Evolutionary conservation across 2,113 vertebrate genomes (phyloP), one percentile per base, ranked within the genome.

Genomic region (Scatophagus argus): DNA sequence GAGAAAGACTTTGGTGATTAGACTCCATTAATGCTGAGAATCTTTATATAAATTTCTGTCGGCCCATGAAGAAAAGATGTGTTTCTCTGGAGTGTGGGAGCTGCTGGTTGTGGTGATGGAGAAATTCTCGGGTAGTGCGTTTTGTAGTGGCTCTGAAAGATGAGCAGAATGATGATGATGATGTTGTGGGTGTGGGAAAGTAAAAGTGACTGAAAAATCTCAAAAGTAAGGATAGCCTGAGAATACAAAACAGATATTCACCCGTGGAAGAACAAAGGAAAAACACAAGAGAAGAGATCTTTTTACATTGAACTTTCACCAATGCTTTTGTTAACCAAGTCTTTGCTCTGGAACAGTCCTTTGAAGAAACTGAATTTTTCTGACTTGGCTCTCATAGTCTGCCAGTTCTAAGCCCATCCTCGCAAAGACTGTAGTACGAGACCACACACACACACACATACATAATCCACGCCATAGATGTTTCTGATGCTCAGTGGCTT

Each of bases 401-500:
- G 12, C 23, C 29, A 29, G 13, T 67, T 43, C 44, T 7, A 46
- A 29, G 10, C 59, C 19, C 0, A 1, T 63, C 19, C 27, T 59
- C 19, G 49, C 21, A 76, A n/a, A 34, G 5, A 11, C 4, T 11
- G 12, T 4, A 5, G 23, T 5, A 39, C 32, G 12, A 61, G 25
- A 72, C 12, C 4, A 14, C 44, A 21, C 56, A 34, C 41, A 21
- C 56, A 34, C 41, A 51, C 47, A 59, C 38, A 59, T 11, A 23
- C 34, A 58, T 6, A 43, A 8, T 25, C 32, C 6, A 29, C 11
- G 39, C 29, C 65, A 55, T 34, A 23, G 59, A 74, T 55, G 64
- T 63, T 19, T 66, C 13, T 66, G 56, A 47, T 69, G 36, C 32
- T 56, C 64, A 81, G 51, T 47, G 54, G 38, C 68, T 52, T 17